Base-by-base conservation (phyloP, 2,797 vertebrate species). In the Florisuga fusca region DNA sequence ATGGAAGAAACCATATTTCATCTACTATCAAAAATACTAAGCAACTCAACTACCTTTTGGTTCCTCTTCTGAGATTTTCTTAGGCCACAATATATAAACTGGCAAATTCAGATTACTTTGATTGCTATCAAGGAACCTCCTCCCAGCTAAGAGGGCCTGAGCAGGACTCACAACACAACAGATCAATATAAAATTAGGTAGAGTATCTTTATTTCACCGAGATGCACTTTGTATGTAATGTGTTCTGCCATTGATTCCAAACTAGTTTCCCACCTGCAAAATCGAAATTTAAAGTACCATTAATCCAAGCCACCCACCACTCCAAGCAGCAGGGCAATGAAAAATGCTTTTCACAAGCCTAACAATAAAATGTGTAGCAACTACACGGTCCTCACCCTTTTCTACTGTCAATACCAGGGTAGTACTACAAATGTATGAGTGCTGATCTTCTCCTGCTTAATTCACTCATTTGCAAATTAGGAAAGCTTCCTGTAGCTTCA, bases 391-490 rank as follows among this genome's bases (percentile, higher is more conserved):
- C 45, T 80, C 45, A 67, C 25, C 61, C 27, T 26, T 71, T 58
- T 48, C 78, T 34, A 25, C n/a, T 23, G 55, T 45, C 36, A 63
- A 29, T 17, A 38, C 9, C 4, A 34, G 48, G 20, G 27, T 3
- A 25, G 31, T n/a, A 61, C 3, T 61, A 31, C 62, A 38, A 63
- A 33, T 2, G 8, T 16, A 64, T 25, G 53, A 50, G 33, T 19
- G n/a, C 20, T 57, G 6, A n/a, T 58, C 36, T 86, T 66, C 57
- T 77, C 36, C 62, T 69, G 36, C 51, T 69, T 51, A 20, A 93
- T 90, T 85, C 63, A 77, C 53, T 83, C 85, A 51, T 58, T 89
- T 89, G 84, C 87, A 91, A 87, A 94, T 68, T 61, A 88, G 77
- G 58, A 87, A 72, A 87, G 72, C 69, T 64, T 94, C 79, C 62